Conservation (phyloP, 2,797 vertebrate species). For the Bovichtus variegatus region DNA sequence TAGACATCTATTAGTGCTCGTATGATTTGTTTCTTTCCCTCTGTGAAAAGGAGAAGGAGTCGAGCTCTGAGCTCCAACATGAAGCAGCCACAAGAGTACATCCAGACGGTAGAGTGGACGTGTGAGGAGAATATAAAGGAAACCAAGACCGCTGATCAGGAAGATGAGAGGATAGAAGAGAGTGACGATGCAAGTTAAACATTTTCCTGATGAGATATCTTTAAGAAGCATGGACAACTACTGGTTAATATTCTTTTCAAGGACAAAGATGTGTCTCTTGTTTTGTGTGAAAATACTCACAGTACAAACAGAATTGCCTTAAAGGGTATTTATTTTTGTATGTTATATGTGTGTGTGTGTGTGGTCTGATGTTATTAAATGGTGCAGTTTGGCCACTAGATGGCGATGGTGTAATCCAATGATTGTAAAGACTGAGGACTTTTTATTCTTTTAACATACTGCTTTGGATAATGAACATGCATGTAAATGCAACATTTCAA, state of each 20-base stretch:
- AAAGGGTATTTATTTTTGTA: slow-evolving; percentile 43
- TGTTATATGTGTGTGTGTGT: background rate
- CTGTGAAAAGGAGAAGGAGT: slow-evolving; percentile 53
- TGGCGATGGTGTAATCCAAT: slow-evolving; percentile 47
- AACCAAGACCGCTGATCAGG: slow-evolving; percentile 27
- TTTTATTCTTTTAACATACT: slow-evolving; percentile 3
- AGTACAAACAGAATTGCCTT: slow-evolving; percentile 5
- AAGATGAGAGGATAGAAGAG: slow-evolving; percentile 56
- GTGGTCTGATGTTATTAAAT: slow-evolving; percentile 14
- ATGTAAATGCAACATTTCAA: slow-evolving; percentile 12
- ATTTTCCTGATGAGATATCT: background rate
- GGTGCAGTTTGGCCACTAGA: slow-evolving; percentile 52
- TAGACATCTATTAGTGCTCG: background rate
- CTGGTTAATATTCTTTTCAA: background rate
- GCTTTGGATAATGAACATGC: slow-evolving; percentile 5
- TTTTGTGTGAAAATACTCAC: slow-evolving; percentile 26
- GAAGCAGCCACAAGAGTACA: slow-evolving; percentile 62
- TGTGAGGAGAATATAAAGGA: slow-evolving; percentile 48
- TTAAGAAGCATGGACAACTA: background rate
- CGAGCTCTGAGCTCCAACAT: slow-evolving; percentile 31
- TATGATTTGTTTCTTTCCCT: slow-evolving; percentile 16
- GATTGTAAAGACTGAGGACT: background rate
- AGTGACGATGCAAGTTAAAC: slow-evolving; percentile 26
- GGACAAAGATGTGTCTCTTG: background rate
- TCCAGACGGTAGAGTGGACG: slow-evolving; percentile 70